A percentile compares a stretch with the other conserved stretches of the same genome.
Evolutionary conservation across 2,888 invertebrate species (phyloP).

Genomic region (Hydriomena furcata): DNA sequence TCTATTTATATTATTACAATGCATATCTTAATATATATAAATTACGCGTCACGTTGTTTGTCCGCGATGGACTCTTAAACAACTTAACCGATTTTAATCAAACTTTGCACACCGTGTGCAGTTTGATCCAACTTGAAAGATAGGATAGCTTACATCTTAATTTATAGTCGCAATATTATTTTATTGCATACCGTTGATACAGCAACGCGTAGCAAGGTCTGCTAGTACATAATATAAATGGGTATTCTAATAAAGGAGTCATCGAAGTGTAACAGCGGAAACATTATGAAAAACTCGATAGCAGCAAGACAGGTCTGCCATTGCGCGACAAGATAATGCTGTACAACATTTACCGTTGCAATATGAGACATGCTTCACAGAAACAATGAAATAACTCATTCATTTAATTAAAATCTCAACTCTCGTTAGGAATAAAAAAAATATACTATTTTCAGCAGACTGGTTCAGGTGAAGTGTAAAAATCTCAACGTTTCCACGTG

Average conservation of each 20-base stretch:
- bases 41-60: too few species aligned
- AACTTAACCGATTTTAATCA: too few species aligned
- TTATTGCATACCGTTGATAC: too few species aligned
- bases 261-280: conserved; percentile 50
- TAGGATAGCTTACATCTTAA: too few species aligned
- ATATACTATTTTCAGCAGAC: conserved; percentile 72
- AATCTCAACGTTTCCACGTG: conserved; percentile 79
- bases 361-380: conserved; percentile 28
- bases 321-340: conserved; percentile 42
- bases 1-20: conserved; percentile 32
- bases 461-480: conserved; percentile 80
- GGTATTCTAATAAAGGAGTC: conserved; percentile 47
- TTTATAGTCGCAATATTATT: too few species aligned
- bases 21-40: too few species aligned
- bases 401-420: conserved; percentile 76
- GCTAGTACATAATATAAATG: too few species aligned
- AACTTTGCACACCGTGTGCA: too few species aligned
- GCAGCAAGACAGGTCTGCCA: conserved; percentile 38
- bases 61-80: too few species aligned
- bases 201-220: too few species aligned
- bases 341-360: conserved; percentile 40
- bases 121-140: too few species aligned
- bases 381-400: conserved; percentile 65
- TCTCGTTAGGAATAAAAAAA: conserved; percentile 62
- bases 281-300: conserved; percentile 49